phyloP scores from a whole-genome alignment of 1,140 invertebrate genomes.

The Drosophila mayri region DNA sequence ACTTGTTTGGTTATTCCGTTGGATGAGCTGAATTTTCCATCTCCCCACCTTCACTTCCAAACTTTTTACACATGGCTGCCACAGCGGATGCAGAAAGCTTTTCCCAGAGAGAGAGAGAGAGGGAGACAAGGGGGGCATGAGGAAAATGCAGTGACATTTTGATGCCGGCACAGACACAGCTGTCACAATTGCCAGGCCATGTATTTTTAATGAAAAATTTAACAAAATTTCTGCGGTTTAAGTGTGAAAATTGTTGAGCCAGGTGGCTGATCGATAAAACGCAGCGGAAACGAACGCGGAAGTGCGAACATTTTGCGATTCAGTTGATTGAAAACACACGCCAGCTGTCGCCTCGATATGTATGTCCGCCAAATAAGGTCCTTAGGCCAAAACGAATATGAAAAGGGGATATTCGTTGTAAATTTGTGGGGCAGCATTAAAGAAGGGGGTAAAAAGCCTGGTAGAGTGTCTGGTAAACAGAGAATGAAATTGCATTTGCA shows the following conservation, averaged over 20 bases:
- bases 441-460: background rate
- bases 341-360: conserved; percentile 51
- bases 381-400: conserved; percentile 49
- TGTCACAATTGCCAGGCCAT: conserved; percentile 65
- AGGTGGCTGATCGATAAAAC: conserved; percentile 53
- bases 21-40: conserved; percentile 14
- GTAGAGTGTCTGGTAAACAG: conserved; percentile 72
- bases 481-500: conserved; percentile 77
- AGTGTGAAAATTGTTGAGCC: conserved; percentile 73
- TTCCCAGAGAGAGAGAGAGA: conserved; percentile 13
- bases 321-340: conserved; percentile 73
- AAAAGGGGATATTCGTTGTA: conserved; percentile 46
- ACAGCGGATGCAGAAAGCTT: conserved; percentile 57
- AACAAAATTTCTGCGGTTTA: conserved; percentile 77
- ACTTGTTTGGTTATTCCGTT: conserved; percentile 49
- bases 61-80: conserved; percentile 48
- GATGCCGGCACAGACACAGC: conserved; percentile 45
- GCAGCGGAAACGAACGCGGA: conserved; percentile 63
- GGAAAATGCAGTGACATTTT: conserved; percentile 62
- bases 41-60: background rate
- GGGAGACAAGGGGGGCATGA: background rate
- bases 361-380: conserved; percentile 24
- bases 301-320: conserved; percentile 73
- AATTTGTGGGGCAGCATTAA: conserved; percentile 37
- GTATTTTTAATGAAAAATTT: conserved; percentile 77